A percentile compares a stretch with the other conserved stretches of the same genome.
Evolutionary conservation across 2,888 invertebrate genomes (phyloP).

Genomic region (Apotomis turbidana): DNA sequence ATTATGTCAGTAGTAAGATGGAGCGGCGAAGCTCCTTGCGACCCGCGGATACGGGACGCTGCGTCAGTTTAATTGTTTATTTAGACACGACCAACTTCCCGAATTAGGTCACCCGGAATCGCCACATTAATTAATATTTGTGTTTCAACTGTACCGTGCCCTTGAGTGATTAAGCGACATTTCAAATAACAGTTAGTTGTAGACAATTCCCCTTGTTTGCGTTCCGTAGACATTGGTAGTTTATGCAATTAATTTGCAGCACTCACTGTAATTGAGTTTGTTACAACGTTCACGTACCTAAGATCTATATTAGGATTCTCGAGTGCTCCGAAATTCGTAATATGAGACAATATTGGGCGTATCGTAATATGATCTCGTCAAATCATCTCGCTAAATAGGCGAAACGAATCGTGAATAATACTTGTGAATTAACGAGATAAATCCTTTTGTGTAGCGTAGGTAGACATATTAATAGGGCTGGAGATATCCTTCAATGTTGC

Average conservation of each 20-base stretch:
- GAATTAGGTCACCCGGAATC: slow-evolving; percentile 78
- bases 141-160: slow-evolving; percentile 77
- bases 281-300: slow-evolving; percentile 20
- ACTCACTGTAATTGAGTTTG: slow-evolving; percentile 36
- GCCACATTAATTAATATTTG: slow-evolving; percentile 82
- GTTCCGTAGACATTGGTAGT: slow-evolving; percentile 54
- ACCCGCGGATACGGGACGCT: slow-evolving; percentile 53
- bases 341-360: slow-evolving; percentile 74
- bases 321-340: slow-evolving; percentile 54
- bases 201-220: slow-evolving; percentile 72
- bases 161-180: slow-evolving; percentile 79
- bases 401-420: slow-evolving; percentile 79
- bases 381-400: slow-evolving; percentile 67
- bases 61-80: slow-evolving; percentile 78
- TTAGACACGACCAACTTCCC: slow-evolving; percentile 77
- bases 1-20: slow-evolving; percentile 9
- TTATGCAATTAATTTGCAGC: slow-evolving; percentile 54
- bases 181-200: slow-evolving; percentile 74
- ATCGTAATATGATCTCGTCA: slow-evolving; percentile 77
- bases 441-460: slow-evolving; percentile 63
- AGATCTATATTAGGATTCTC: slow-evolving; percentile 25
- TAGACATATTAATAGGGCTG: slow-evolving; percentile 50
- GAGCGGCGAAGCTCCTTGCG: slow-evolving; percentile 30
- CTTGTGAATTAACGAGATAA: slow-evolving; percentile 74
- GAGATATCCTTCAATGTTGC: slow-evolving; percentile 51